Evolutionary conservation across 2,113 vertebrate species (phyloP).

Genomic region (Ivindomyrus marchei): DNA sequence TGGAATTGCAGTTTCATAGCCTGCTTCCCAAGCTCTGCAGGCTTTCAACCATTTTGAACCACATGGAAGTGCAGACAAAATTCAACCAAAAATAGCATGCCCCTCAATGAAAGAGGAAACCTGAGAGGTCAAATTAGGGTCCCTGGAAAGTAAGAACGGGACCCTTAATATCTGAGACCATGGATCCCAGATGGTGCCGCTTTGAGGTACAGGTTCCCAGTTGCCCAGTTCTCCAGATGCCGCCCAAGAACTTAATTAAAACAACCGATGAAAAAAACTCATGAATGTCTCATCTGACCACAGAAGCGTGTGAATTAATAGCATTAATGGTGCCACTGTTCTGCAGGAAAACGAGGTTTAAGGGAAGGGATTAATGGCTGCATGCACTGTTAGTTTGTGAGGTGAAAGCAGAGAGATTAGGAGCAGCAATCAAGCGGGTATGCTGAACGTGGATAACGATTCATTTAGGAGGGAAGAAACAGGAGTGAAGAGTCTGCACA

Average conservation of each 20-base stretch:
- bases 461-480: slow-evolving; percentile 20
- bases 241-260: background rate
- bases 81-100: background rate
- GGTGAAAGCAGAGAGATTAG: slow-evolving; percentile 13
- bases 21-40: background rate
- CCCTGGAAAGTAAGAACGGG: slow-evolving; percentile 18
- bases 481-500: background rate
- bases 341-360: slow-evolving; percentile 5
- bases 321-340: background rate
- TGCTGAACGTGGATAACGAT: slow-evolving; percentile 24
- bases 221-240: background rate
- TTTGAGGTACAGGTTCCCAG: background rate
- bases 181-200: slow-evolving; percentile 8
- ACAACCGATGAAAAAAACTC: slow-evolving; percentile 17
- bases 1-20: background rate
- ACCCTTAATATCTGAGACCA: slow-evolving; percentile 44
- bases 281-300: slow-evolving; percentile 24
- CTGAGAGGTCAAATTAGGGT: background rate
- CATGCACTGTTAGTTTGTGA: slow-evolving; percentile 3
- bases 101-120: background rate
- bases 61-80: background rate
- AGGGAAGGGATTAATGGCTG: slow-evolving; percentile 15
- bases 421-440: slow-evolving; percentile 8
- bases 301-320: background rate
- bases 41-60: background rate